Conservation (phyloP, 1,140 invertebrate species). For the Melitaea cinxia region DNA sequence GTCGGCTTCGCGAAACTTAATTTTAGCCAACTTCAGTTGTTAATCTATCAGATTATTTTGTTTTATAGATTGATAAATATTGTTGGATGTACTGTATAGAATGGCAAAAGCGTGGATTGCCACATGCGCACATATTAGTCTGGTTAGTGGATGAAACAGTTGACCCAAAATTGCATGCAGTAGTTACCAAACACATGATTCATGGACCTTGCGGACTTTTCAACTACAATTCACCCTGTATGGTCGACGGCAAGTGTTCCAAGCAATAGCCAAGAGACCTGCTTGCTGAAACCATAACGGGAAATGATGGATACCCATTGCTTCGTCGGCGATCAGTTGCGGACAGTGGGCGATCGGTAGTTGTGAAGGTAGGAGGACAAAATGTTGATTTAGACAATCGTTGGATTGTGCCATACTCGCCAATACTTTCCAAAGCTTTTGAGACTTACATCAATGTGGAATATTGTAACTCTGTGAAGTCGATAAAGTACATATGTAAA, state of each 20-base stretch:
- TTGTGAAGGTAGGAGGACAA: background rate
- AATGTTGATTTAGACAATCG: background rate
- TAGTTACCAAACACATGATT: too few relatives aligned
- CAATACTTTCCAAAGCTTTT: constrained; percentile 38
- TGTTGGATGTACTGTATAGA: too few relatives aligned
- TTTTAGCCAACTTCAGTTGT: too few relatives aligned
- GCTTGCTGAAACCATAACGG: background rate
- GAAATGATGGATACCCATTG: constrained; percentile 5
- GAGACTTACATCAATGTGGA: constrained; percentile 80
- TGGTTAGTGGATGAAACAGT: background rate
- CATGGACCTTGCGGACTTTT: too few relatives aligned
- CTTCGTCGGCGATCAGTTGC: constrained; percentile 4
- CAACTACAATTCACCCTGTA: too few relatives aligned
- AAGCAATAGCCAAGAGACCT: background rate
- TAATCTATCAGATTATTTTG: too few relatives aligned
- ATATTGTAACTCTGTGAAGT: constrained; percentile 77
- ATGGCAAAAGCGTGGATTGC: too few relatives aligned
- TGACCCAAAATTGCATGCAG: constrained; percentile 3
- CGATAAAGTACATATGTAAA: constrained; percentile 76
- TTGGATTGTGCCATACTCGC: background rate
- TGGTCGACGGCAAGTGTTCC: too few relatives aligned
- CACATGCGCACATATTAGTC: too few relatives aligned
- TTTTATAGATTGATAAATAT: too few relatives aligned
- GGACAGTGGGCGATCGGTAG: background rate
- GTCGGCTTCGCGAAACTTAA: too few relatives aligned